Base-by-base conservation (phyloP, 1,140 invertebrate species). In the Temnothorax nylanderi region DNA sequence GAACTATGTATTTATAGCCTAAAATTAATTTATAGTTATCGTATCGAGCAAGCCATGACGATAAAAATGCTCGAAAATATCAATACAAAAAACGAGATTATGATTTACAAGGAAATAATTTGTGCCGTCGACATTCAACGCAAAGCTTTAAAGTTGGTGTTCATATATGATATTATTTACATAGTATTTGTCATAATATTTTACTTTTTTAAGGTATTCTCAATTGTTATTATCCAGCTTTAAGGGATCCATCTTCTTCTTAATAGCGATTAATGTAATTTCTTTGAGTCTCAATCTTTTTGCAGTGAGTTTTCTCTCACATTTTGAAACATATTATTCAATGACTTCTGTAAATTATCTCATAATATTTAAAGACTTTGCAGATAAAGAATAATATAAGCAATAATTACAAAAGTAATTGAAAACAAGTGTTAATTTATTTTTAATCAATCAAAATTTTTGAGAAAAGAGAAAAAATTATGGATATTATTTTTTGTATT, bases 1-100 rank as follows among this genome's bases (percentile, higher is more conserved):
- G 10, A 62, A 77, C 13, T 77, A 26, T 26, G 26, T 26, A 32
- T n/a, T 44, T 47, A 77, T 47, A n/a, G 7, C 2, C n/a, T n/a
- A n/a, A 77, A 65, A 65, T 78, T 65, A 65, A 47, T 65, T 78
- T 8, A 8, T 37, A 81, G 78, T 37, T 71, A 54, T 21, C 78
- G 78, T 13, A 81, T 81, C 16, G 26, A 71, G 11, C 49, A 44
- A 32, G 37, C 34, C 7, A 41, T 69, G 5, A 11, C n/a, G 0
- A 32, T 5, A 0, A 21, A 54, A 34, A 32, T 34, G 0, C 1
- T 47, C 21, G 13, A 37, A 18, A 41, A 67, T 10, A 18, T 37
- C 16, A 51, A 7, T 5, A 13, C 13, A 4, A 2, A 32, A 0
- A 51, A 18, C 4, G 11, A 18, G 32, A 77, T 21, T 7, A 60